Conservation (phyloP, 1,140 invertebrate genomes). For the Apocrypta bakeri region DNA sequence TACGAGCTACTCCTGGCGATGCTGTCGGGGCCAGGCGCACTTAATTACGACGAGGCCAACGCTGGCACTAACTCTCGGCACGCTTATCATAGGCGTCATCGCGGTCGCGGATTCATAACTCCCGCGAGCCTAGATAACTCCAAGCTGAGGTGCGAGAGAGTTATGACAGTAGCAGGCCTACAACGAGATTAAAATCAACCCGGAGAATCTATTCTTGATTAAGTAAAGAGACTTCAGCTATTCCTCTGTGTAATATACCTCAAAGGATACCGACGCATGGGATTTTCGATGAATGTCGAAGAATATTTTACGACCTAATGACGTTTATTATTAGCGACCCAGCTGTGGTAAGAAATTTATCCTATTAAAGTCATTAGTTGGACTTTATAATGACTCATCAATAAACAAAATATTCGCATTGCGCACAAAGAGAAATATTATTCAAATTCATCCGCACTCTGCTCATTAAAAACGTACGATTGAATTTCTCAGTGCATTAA, state of each 20-base stretch:
- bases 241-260: no score
- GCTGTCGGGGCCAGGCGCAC: conserved; percentile 47
- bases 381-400: neutral
- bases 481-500: conserved; percentile 5
- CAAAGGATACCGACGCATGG: no score
- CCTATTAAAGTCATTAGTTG: neutral
- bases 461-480: neutral
- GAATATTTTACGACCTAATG: neutral
- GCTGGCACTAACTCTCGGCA: conserved; percentile 59
- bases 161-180: conserved; percentile 41
- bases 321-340: neutral
- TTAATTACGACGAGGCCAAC: conserved; percentile 62
- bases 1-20: conserved; percentile 2
- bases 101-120: conserved; percentile 67
- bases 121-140: conserved; percentile 62
- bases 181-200: conserved; percentile 68
- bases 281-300: neutral
- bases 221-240: no score
- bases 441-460: neutral
- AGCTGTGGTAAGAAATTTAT: no score
- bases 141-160: conserved; percentile 57
- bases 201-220: no score
- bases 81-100: conserved; percentile 68
- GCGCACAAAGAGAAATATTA: neutral
- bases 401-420: neutral